phyloP scores from a whole-genome alignment of 1,140 invertebrate species.

The honey bee (Apis mellifera) region Amel_HAv3.1 CM009941.2:2373001-2373500 shows the following conservation, averaged over 20 bases:
- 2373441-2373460: not conserved
- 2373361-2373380: no score
- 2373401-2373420: no score
- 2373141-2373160: conserved; percentile 66
- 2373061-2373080: not conserved
- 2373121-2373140: conserved; percentile 74
- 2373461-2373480: conserved; percentile 54
- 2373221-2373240: conserved; percentile 52
- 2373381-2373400: no score
- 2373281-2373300: no score
- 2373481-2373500: conserved; percentile 66
- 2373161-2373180: conserved; percentile 69
- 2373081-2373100: not conserved
- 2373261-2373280: not conserved
- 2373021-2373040: conserved; percentile 73
- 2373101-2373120: not conserved
- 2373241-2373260: conserved; percentile 63
- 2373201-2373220: conserved; percentile 67
- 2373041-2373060: conserved; percentile 2
- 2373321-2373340: no score
- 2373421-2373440: no score
- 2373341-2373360: not conserved
- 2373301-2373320: no score
- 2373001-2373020: conserved; percentile 74
- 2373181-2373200: conserved; percentile 71